Evolutionary conservation across 2,113 vertebrate species (phyloP), one percentile per base, ranked within the genome.

Genomic region (Albula glossodonta): DNA sequence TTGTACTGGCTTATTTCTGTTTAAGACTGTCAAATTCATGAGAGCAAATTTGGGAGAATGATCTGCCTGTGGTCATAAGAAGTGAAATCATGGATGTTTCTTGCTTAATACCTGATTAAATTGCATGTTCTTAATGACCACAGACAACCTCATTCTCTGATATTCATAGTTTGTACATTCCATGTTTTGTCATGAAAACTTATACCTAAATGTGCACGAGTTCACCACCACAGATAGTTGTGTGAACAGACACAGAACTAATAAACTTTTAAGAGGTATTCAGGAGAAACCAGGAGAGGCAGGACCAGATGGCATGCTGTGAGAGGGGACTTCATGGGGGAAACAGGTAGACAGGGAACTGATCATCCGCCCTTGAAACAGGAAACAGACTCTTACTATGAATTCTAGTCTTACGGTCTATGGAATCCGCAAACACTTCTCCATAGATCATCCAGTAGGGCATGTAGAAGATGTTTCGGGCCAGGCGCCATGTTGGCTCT

Each of bases 351-450:
- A 66, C 70, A 85, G 41, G 79, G 92, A 90, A 89, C 89, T 91
- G 95, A 96, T 96, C 96, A 96, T 97, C 97, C 96, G 96, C 96
- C 96, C 95, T 91, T 87, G 96, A 96, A 96, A 95, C 96, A 97
- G 96, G 96, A 98, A 98, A 97, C 95, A 97, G 95, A 97, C 94
- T 97, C 98, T 99, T 99, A 99, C 98, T 99, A 99, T 99, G 94
- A 97, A 99, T 94, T 99, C 98, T 98, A 98, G 94, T 99, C 98
- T 99, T 99, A 99, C 98, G 98, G 97, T 99, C 98, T 97, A 99
- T 99, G 97, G 98, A 98, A 95, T 99, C 98, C 87, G 98, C 98
- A 96, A 99, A 99, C 97, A 99, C 97, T 94, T 99, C 98, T 89
- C 98, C 98, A 5, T 99, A 99, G 95, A 99, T 99, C 98, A 99